A percentile compares a stretch with the other conserved stretches of the same genome.
These are phyloP conservation scores for Andricus quercusramuli DNA, from an alignment of 2,888 invertebrate genomes.

Conservation along the genomic window DNA sequence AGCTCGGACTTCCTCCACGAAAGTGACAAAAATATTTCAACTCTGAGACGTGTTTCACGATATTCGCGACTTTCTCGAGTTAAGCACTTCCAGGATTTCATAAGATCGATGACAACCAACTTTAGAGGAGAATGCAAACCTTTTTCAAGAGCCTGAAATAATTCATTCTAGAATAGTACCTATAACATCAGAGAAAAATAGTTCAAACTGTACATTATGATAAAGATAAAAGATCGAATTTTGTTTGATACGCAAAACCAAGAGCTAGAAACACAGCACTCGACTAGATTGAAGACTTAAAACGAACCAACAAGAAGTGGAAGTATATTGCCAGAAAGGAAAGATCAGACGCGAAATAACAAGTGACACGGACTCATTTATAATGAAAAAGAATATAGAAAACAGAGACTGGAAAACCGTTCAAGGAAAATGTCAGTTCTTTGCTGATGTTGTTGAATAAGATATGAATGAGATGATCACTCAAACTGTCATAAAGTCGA, in stretches of 20 bases:
- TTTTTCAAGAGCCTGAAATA: background rate
- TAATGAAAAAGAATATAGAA: background rate
- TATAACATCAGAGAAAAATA: too few relatives aligned
- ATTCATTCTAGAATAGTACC: background rate
- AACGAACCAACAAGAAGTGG: background rate
- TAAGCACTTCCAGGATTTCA: conserved; percentile 10
- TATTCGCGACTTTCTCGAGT: conserved; percentile 10
- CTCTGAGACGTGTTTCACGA: background rate
- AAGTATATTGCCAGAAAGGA: background rate
- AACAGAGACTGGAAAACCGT: background rate
- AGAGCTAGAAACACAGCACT: background rate
- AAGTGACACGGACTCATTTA: background rate
- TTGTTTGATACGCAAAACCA: background rate
- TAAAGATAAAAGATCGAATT: background rate
- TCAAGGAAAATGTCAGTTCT: background rate
- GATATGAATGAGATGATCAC: background rate
- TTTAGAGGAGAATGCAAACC: background rate
- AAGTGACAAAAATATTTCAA: background rate
- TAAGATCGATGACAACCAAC: background rate
- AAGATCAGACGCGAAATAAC: conserved; percentile 7
- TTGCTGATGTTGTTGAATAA: background rate
- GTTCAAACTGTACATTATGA: background rate
- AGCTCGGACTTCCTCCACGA: background rate
- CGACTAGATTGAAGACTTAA: conserved; percentile 1
- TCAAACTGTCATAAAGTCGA: background rate